Base-by-base conservation (phyloP, 2,113 vertebrate species). In the Chunga burmeisteri region DNA sequence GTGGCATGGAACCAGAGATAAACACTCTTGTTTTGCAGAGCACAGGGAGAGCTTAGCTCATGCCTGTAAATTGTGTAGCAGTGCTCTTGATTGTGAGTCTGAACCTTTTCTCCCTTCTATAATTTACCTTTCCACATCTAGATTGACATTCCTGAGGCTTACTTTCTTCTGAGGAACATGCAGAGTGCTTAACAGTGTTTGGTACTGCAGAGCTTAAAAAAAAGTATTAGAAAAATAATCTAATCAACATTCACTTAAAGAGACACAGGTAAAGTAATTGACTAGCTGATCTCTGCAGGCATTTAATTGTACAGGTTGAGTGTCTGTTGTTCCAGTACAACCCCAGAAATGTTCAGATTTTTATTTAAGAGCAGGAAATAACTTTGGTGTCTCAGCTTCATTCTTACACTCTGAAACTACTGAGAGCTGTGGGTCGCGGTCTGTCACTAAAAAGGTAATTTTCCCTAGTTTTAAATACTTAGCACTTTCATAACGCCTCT, bases 391-490 rank as follows among this genome's bases (percentile, higher is more conserved):
- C 62, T 93, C 49, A 78, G 78, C 86, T 95, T 91, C 26, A 16
- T 93, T 88, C 71, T 90, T 94, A 58, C 6, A 63, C n/a, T 82
- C 16, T 77, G 46, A 89, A 89, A 89, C 34, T 95, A 55, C 66
- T 26, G 52, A 91, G 59, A 95, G 78, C 83, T 92, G 72, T 77
- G 66, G 94, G 93, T 97, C 96, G 94, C 9, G 50, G 93, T 77
- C 81, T 96, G 85, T 92, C 94, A 96, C 85, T 90, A 73, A 88
- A 96, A 95, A 91, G 91, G 91, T 97, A 94, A 97, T 97, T 97
- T 97, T 94, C 53, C 74, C 94, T 94, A 66, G 78, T 95, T 97
- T 94, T 97, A 95, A 96, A 96, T 97, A 93, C 89, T 95, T 96
- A 90, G 79, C 84, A 66, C 91, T 96, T 95, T 85, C 42, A 86